A percentile compares a stretch with the other conserved stretches of the same genome.
Evolutionary conservation across 1,140 invertebrate species (phyloP).

Genomic region (Meloidogyne floridensis): DNA sequence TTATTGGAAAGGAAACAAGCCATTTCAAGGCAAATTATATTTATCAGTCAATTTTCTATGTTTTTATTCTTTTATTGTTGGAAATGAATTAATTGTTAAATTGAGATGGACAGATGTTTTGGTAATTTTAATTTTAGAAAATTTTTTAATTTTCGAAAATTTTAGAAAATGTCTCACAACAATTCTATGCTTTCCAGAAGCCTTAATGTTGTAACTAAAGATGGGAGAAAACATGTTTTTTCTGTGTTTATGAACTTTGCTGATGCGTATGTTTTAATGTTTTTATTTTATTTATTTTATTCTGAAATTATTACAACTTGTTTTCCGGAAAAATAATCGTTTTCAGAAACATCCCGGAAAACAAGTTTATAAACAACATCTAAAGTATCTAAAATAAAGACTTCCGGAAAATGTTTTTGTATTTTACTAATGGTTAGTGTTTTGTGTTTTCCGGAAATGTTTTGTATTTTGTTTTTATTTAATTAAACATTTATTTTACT

Average conservation of each 20-base stretch:
- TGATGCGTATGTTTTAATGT: slow-evolving; percentile 72
- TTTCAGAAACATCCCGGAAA: too few species aligned
- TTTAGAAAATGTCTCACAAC: slow-evolving; percentile 66
- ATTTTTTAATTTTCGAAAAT: slow-evolving; percentile 7
- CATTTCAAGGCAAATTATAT: slow-evolving; percentile 91
- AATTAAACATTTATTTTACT: too few species aligned
- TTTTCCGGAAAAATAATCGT: too few species aligned
- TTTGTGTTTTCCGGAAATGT: background rate
- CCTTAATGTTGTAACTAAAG: slow-evolving; percentile 80
- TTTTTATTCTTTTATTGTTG: slow-evolving; percentile 91
- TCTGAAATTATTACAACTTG: too few species aligned
- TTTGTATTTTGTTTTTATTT: too few species aligned
- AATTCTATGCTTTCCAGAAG: slow-evolving; percentile 78
- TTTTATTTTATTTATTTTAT: background rate
- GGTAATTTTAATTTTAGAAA: slow-evolving; percentile 61
- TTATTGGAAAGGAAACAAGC: slow-evolving; percentile 87
- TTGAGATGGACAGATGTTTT: slow-evolving; percentile 75
- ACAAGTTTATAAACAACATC: too few species aligned
- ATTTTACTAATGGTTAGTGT: too few species aligned
- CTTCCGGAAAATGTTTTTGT: too few species aligned
- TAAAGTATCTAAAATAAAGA: too few species aligned
- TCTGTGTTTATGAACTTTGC: slow-evolving; percentile 84
- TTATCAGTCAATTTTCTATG: slow-evolving; percentile 91
- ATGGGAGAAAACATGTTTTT: slow-evolving; percentile 72
- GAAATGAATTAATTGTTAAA: slow-evolving; percentile 83